phyloP scores from a whole-genome alignment of 1,140 invertebrate genomes.

The Penaeus japonicus region DNA sequence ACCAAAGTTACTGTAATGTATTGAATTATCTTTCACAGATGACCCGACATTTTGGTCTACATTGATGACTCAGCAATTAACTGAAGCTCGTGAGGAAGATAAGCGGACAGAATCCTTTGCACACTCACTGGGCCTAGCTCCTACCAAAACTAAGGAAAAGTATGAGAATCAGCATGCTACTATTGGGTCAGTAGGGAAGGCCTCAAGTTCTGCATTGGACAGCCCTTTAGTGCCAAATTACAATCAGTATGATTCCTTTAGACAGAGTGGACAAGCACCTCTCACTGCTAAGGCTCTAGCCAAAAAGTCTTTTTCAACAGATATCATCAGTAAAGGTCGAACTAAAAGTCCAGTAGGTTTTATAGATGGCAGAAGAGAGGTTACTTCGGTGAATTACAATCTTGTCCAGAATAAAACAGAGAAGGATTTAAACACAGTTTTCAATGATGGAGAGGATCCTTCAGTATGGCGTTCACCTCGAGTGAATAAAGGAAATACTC shows the following conservation, averaged over 20 bases:
- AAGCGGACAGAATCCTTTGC: slow-evolving; percentile 39
- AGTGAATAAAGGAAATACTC: slow-evolving; percentile 36
- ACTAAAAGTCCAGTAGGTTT: background rate
- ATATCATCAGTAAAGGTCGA: background rate
- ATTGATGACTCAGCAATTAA: no score
- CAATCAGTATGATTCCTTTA: no score
- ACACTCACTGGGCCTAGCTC: slow-evolving; percentile 23
- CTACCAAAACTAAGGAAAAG: slow-evolving; percentile 31
- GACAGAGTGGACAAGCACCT: no score
- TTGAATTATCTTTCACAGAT: no score
- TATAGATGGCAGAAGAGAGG: background rate
- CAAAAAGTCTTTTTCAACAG: no score
- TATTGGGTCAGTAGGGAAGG: slow-evolving; percentile 22
- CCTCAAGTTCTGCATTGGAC: slow-evolving; percentile 4
- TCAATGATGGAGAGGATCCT: slow-evolving; percentile 10
- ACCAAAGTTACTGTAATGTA: no score
- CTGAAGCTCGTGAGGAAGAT: no score
- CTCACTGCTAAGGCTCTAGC: no score
- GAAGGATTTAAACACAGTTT: background rate
- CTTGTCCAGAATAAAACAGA: background rate
- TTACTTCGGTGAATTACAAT: background rate
- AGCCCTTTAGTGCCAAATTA: background rate
- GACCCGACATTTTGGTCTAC: no score
- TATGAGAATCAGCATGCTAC: slow-evolving; percentile 28
- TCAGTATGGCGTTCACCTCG: slow-evolving; percentile 33